A percentile compares a stretch with the other conserved stretches of the same genome.
Evolutionary conservation across 1,140 invertebrate species (phyloP).

Genomic region (Varroa destructor): DNA sequence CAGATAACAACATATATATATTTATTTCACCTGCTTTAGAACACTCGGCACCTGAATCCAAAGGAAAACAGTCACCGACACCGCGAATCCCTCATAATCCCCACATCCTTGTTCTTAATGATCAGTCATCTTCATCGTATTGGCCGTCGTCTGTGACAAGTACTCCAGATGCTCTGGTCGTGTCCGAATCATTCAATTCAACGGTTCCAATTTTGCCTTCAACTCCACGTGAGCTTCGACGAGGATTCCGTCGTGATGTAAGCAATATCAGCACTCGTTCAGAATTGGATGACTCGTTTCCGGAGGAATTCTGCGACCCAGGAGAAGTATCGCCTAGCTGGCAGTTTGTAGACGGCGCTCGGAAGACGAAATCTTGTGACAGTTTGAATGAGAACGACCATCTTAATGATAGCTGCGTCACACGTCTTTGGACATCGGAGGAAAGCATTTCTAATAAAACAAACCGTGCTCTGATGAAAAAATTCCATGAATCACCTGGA

Average conservation of each 20-base stretch:
- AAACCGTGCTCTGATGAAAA: neutral
- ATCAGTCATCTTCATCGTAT: neutral
- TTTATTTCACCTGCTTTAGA: neutral
- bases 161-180: neutral
- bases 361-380: neutral
- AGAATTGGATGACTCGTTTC: neutral
- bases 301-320: slow-evolving; percentile 13
- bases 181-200: neutral
- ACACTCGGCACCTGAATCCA: too few species aligned
- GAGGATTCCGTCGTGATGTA: neutral
- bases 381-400: slow-evolving; percentile 9
- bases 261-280: neutral
- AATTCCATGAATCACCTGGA: too few species aligned
- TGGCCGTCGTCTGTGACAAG: neutral
- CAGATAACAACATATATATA: neutral
- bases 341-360: neutral
- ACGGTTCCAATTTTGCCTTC: neutral
- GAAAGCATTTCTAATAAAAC: slow-evolving; percentile 9
- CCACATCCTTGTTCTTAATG: too few species aligned
- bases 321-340: slow-evolving; percentile 17
- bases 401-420: neutral
- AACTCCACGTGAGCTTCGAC: neutral
- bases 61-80: too few species aligned
- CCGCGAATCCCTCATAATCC: too few species aligned
- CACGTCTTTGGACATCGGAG: slow-evolving; percentile 7